These are phyloP conservation scores for Nasalis larvatus DNA, from an alignment of 2,113 vertebrate genomes.

Conservation along the genomic window DNA sequence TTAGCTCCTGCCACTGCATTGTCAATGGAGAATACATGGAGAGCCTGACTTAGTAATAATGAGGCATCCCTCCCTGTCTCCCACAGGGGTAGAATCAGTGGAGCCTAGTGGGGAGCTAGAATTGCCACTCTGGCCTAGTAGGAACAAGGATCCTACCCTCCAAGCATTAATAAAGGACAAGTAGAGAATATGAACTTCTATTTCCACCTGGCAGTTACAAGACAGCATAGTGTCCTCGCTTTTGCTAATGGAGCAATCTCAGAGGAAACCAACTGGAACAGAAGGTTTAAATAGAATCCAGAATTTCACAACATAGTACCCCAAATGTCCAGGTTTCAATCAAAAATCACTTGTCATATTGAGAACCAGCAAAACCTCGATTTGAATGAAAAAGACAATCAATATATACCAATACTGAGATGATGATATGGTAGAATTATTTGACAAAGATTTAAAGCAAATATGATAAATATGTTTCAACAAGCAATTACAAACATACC, in stretches of 20 bases:
- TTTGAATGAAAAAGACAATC: neutral
- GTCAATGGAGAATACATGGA: neutral
- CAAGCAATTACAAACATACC: neutral
- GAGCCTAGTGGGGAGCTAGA: neutral
- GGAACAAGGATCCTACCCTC: neutral
- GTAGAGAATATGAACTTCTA: neutral
- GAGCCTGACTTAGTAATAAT: too few relatives aligned
- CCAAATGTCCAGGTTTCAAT: neutral
- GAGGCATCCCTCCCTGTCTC: neutral
- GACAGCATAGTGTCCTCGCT: accelerated
- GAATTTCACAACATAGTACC: neutral
- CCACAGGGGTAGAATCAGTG: neutral
- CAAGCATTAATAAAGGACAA: neutral
- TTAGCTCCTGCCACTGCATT: neutral
- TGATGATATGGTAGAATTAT: neutral
- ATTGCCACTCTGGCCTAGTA: neutral
- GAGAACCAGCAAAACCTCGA: neutral
- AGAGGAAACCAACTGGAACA: neutral
- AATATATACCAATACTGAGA: neutral
- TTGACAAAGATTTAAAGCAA: neutral
- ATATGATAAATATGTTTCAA: neutral
- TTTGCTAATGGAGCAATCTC: neutral
- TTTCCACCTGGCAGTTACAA: too few relatives aligned
- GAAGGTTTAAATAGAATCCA: neutral
- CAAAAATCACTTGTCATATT: neutral